phyloP scores from a whole-genome alignment of 2,113 vertebrate genomes.

The Tringa solitaria region DNA sequence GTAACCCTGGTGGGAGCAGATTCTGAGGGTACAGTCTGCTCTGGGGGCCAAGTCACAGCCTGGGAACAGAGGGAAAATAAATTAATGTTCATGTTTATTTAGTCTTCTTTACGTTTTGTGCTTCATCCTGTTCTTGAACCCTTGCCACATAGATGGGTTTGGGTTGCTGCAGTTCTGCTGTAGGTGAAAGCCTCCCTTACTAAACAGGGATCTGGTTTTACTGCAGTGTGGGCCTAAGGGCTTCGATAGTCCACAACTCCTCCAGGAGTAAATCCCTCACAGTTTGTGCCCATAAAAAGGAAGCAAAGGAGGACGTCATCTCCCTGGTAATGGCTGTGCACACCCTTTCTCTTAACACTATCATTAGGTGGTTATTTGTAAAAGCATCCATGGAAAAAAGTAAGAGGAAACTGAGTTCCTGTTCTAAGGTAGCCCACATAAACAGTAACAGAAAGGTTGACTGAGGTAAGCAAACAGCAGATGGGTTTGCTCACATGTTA shows the following conservation, averaged over 20 bases:
- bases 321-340: neutral
- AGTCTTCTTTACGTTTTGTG: slow-evolving; percentile 19
- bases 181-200: neutral
- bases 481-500: neutral
- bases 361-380: neutral
- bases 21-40: slow-evolving; percentile 16
- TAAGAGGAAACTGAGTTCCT: neutral
- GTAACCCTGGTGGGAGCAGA: slow-evolving; percentile 37
- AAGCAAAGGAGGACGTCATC: neutral
- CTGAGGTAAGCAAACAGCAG: neutral
- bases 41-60: neutral
- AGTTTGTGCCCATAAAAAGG: neutral
- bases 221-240: neutral
- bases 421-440: neutral
- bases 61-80: slow-evolving; percentile 68
- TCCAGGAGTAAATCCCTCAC: neutral
- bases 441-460: neutral
- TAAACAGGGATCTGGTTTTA: neutral
- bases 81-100: slow-evolving; percentile 69
- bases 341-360: neutral
- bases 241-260: neutral
- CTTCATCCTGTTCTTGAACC: neutral
- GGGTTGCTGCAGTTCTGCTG: neutral
- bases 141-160: neutral
- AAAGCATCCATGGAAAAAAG: neutral